Percentiles rank a stretch among this genome's conserved stretches.
These are phyloP conservation scores for Microtus ochrogaster DNA, from an alignment of 2,113 vertebrate genomes.

Conservation along the genomic window DNA sequence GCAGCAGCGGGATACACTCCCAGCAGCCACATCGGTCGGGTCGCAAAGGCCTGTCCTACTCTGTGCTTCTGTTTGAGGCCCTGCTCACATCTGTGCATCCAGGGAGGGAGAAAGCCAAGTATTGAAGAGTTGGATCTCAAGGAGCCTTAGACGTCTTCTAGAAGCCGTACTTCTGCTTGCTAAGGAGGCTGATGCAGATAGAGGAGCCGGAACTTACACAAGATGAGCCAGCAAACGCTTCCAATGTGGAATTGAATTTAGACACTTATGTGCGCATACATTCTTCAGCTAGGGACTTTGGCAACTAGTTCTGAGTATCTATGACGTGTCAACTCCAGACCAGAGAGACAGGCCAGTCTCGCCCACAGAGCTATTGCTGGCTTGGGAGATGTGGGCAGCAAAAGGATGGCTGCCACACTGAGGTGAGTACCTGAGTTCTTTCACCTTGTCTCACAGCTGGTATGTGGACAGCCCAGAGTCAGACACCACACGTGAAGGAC, in stretches of 20 bases:
- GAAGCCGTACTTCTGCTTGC: background rate
- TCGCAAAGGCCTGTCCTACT: background rate
- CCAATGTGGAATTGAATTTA: constrained; percentile 19
- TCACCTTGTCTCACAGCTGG: background rate
- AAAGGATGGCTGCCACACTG: background rate
- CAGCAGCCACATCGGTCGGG: background rate
- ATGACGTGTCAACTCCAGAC: background rate
- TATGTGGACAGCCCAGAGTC: constrained; percentile 19
- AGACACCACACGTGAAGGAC: background rate
- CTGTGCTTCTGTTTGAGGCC: background rate
- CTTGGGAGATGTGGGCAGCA: background rate
- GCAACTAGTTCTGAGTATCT: background rate
- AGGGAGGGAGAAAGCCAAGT: background rate
- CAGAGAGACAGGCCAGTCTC: background rate
- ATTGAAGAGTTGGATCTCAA: background rate
- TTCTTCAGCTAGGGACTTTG: background rate
- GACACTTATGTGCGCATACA: background rate
- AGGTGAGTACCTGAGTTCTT: background rate
- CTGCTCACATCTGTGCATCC: background rate
- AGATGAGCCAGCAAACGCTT: background rate
- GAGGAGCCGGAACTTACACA: background rate
- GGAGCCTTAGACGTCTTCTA: background rate
- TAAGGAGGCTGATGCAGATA: background rate
- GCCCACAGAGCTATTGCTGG: background rate
- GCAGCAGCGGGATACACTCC: background rate